Evolutionary conservation across 2,888 invertebrate genomes (phyloP), one percentile per base, ranked within the genome.

Genomic region (Melanchra persicariae): DNA sequence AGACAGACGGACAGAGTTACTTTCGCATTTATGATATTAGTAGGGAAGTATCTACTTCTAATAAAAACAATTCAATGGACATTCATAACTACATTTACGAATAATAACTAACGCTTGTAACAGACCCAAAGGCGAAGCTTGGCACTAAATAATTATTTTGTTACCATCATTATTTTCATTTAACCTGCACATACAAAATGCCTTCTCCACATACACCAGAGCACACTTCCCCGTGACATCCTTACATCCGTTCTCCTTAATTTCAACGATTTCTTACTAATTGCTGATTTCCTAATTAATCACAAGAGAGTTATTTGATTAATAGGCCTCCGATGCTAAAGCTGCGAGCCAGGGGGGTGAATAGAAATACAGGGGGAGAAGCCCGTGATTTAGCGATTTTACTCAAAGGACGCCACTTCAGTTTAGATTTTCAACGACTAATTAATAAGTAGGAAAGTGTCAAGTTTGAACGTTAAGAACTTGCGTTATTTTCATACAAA

Each of bases 201-300:
- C 67, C 77, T n/a, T 24, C 52, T 73, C 73, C 64, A 55, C 0
- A 30, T 22, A 37, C 19, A 45, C 58, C n/a, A 12, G 26, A 8
- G 54, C 26, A 12, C 47, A 70, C 34, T 62, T 51, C 34, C 19
- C 4, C 66, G 30, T 9, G 7, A 68, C 60, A 62, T 57, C 59
- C 7, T 30, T 26, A 51, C 37, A 55, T 67, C 62, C 63, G 70
- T 79, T 85, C 83, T 87, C 82, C 89, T 88, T 90, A 90, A 93
- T 91, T 91, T 91, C 85, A 84, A 88, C 90, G 87, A 91, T 92
- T 93, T 89, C 87, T 85, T 85, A 87, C 91, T 95, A 94, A 95
- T 95, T 94, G 91, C 93, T 91, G 92, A 94, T 95, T 95, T 93
- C 90, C 92, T 93, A 95, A 95, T 95, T 95, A 94, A 95, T 95